Base-by-base conservation (phyloP, 2,113 vertebrate species). In the Centrocercus urophasianus region DNA sequence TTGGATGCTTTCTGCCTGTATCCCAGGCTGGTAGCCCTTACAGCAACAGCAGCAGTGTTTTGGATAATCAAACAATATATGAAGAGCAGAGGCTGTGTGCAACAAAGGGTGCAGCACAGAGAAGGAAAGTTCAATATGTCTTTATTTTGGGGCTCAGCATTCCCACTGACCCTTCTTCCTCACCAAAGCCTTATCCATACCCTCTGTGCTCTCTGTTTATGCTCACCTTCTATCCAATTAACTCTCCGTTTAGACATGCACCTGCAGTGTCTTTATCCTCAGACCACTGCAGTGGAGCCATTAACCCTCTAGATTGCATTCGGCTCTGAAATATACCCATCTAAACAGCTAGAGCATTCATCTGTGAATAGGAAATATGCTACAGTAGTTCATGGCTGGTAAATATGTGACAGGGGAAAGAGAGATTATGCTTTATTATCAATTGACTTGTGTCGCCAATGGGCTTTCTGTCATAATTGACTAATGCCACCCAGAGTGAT, bases 171-270 rank as follows among this genome's bases (percentile, higher is more conserved):
- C 79, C 63, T 82, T 93, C 85, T 79, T 93, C 67, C 69, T 80
- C 81, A 71, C 94, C 92, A 95, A 96, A 96, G 86, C 69, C 73
- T 94, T 91, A 86, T 94, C 94, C 95, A 90, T 74, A 93, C 69
- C 88, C 91, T 95, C 88, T 91, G 82, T 88, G 91, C 30, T 91
- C 76, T 78, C 95, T 97, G 90, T 96, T 97, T 96, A 93, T 89
- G 84, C 83, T 97, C 96, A 97, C 97, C 96, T 97, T 92, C 96
- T 96, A 96, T 92, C 93, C 96, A 97, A 95, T 97, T 96, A 98
- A 93, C 93, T 95, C 95, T 93, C 91, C 15, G 16, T 97, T 95
- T 97, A 95, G 95, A 92, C 71, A 81, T 34, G 72, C 92, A 95
- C 96, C 95, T 87, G 89, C 90, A 74, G 95, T 70, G 95, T 91